Percentiles rank a stretch among this genome's conserved stretches.
Conservation (phyloP, 1,140 invertebrate genomes). For the Andrena cerasifolii region DNA sequence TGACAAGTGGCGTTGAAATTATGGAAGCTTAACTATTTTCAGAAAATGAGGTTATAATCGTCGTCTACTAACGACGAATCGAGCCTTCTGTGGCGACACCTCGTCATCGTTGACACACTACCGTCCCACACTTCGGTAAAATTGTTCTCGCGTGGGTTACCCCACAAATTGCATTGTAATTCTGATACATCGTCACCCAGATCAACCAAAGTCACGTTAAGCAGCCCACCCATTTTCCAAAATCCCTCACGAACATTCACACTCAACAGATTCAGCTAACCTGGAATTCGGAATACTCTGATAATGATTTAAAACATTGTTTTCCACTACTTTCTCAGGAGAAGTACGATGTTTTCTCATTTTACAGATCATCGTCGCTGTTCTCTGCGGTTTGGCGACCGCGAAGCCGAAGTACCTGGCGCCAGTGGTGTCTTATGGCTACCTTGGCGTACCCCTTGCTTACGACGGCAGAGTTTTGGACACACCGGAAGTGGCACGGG, state of each 20-base stretch:
- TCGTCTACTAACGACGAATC: not conserved
- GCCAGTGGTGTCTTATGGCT: conserved; percentile 17
- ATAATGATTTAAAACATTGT: too few species aligned
- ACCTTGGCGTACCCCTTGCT: conserved; percentile 20
- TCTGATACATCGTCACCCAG: not conserved
- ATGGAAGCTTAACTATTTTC: too few species aligned
- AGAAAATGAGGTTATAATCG: not conserved
- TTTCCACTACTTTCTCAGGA: not conserved
- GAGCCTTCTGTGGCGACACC: not conserved
- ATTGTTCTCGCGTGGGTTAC: not conserved
- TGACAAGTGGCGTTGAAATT: too few species aligned
- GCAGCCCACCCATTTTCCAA: too few species aligned
- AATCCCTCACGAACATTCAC: too few species aligned
- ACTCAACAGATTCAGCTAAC: too few species aligned
- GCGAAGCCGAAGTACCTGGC: conserved; percentile 51
- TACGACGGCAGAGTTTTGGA: conserved; percentile 81
- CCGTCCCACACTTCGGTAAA: not conserved
- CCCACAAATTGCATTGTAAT: not conserved
- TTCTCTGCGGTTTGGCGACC: conserved; percentile 56
- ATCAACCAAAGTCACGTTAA: too few species aligned
- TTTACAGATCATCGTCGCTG: conserved; percentile 66
- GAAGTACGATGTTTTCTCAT: not conserved
- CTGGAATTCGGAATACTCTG: too few species aligned
- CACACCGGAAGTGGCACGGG: conserved; percentile 84
- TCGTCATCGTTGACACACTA: conserved; percentile 8